phyloP scores from a whole-genome alignment of 2,888 invertebrate species.

The Pollenia labialis region DNA sequence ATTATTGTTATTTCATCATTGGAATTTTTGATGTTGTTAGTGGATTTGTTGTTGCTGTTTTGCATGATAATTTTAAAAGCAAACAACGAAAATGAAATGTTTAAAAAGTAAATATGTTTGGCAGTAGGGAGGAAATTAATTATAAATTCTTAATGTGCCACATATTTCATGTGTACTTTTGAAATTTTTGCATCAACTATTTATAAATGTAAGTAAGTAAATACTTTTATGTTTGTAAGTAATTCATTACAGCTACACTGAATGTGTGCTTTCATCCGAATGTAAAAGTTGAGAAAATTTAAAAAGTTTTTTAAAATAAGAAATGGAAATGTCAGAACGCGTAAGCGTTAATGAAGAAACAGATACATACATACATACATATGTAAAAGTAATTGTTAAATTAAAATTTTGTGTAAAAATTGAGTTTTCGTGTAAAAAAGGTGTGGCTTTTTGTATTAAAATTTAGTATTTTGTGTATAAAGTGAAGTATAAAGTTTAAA shows the following conservation, averaged over 20 bases:
- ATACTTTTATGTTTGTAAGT: neutral
- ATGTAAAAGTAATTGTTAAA: neutral
- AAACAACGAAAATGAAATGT: constrained; percentile 1
- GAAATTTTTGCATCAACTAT: neutral
- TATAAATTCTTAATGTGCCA: constrained; percentile 54
- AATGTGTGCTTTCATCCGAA: neutral
- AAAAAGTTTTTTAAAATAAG: neutral
- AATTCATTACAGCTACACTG: neutral
- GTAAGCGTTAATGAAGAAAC: neutral
- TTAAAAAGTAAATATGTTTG: constrained; percentile 62
- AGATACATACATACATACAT: too few species aligned
- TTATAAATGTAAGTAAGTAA: neutral
- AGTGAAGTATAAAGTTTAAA: too few species aligned
- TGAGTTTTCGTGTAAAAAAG: neutral
- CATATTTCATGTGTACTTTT: constrained; percentile 44
- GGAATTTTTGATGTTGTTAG: constrained; percentile 12
- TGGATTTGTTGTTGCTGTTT: constrained; percentile 34
- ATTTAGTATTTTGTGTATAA: too few species aligned
- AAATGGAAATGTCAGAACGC: neutral
- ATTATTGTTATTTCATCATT: neutral
- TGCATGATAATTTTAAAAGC: constrained; percentile 32
- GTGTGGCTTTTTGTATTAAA: too few species aligned
- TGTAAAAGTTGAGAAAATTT: neutral
- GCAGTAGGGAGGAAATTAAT: constrained; percentile 55
- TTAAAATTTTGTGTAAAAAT: too few species aligned